phyloP scores from a whole-genome alignment of 2,797 vertebrate genomes.

The Schizopygopsis malacanthus region DNA sequence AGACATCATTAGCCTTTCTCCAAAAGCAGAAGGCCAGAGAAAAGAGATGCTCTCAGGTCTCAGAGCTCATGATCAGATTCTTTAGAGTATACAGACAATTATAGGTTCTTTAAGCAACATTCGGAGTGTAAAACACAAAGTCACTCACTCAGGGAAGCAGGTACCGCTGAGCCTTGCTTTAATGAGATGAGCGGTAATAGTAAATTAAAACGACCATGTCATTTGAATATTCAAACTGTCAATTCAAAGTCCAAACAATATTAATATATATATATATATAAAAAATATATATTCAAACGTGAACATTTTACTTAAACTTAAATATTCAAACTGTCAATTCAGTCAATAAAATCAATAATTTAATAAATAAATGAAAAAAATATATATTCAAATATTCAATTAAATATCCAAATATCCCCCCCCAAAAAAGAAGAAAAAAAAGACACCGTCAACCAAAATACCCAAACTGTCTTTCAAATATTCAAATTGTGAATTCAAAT shows the following conservation, averaged over 20 bases:
- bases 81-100: neutral
- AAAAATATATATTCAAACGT: no score
- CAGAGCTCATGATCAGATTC: constrained; percentile 69
- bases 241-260: neutral
- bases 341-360: neutral
- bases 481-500: neutral
- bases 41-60: constrained; percentile 69
- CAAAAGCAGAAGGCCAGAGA: constrained; percentile 66
- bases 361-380: no score
- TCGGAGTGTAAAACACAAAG: neutral
- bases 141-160: neutral
- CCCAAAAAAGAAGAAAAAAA: no score
- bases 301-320: no score
- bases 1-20: constrained; percentile 67
- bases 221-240: neutral
- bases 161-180: neutral
- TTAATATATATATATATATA: neutral
- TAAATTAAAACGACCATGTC: neutral
- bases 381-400: no score
- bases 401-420: neutral
- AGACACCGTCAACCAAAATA: neutral
- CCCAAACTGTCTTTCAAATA: neutral
- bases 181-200: neutral
- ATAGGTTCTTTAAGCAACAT: neutral
- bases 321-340: neutral